These are phyloP conservation scores for Anarhynchus alexandrinus DNA, from an alignment of 2,113 vertebrate species.

Conservation along the genomic window DNA sequence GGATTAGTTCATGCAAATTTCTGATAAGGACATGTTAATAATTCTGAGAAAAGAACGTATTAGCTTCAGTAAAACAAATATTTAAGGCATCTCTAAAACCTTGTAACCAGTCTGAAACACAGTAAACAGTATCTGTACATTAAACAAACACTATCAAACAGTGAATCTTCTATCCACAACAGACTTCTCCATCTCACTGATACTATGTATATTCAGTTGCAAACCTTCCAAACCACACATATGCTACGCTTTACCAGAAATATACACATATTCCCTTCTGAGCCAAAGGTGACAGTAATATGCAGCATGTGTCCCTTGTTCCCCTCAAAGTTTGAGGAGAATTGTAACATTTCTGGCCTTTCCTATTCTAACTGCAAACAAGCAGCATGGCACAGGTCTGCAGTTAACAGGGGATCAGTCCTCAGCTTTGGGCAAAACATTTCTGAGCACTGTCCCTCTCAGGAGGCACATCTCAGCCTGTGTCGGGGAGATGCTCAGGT, in stretches of 20 bases:
- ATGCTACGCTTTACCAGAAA: background rate
- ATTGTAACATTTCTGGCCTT: background rate
- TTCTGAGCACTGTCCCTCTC: background rate
- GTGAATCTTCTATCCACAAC: background rate
- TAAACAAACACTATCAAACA: background rate
- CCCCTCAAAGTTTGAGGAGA: background rate
- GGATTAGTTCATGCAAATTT: conserved; percentile 41
- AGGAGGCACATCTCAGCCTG: background rate
- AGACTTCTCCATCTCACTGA: background rate
- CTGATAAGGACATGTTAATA: conserved; percentile 7
- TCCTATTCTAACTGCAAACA: background rate
- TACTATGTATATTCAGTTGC: background rate
- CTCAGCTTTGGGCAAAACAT: background rate
- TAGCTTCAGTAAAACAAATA: background rate
- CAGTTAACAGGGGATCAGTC: background rate
- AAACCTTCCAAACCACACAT: background rate
- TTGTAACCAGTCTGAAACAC: background rate
- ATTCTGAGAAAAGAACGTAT: background rate
- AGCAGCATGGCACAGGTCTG: background rate
- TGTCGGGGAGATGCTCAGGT: background rate
- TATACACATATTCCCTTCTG: background rate
- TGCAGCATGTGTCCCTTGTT: background rate
- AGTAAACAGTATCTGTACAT: background rate
- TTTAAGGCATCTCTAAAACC: background rate
- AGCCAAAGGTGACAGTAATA: background rate